phyloP scores from a whole-genome alignment of 2,888 invertebrate genomes.

The Ochropleura leucogaster region DNA sequence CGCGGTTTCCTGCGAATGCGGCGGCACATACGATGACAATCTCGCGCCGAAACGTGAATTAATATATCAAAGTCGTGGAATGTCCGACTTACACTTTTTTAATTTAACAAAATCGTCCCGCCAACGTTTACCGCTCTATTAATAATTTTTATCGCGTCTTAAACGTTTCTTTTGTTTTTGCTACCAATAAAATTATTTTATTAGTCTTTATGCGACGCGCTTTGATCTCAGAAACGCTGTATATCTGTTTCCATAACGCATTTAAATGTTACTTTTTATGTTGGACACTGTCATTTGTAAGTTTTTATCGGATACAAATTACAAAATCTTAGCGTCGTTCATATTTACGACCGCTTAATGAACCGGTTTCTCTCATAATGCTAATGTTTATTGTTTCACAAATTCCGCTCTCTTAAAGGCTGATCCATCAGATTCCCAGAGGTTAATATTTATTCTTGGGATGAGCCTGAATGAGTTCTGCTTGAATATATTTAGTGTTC shows the following conservation, averaged over 20 bases:
- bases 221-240: constrained; percentile 74
- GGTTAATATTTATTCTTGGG: constrained; percentile 67
- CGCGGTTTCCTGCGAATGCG: constrained; percentile 74
- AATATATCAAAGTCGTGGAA: constrained; percentile 78
- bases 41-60: constrained; percentile 81
- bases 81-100: constrained; percentile 68
- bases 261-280: constrained; percentile 67
- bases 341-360: constrained; percentile 73
- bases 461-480: constrained; percentile 64
- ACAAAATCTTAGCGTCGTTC: constrained; percentile 54
- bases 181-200: constrained; percentile 81
- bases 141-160: constrained; percentile 85
- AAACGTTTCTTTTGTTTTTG: constrained; percentile 86
- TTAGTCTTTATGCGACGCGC: constrained; percentile 71
- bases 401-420: constrained; percentile 72
- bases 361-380: constrained; percentile 70
- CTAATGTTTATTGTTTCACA: constrained; percentile 80
- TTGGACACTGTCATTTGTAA: constrained; percentile 67
- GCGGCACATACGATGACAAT: constrained; percentile 81
- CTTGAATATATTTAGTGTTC: constrained; percentile 79
- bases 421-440: constrained; percentile 68
- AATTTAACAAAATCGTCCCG: constrained; percentile 75
- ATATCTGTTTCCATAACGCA: constrained; percentile 67
- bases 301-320: constrained; percentile 66
- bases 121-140: constrained; percentile 82